Conservation (phyloP, 2,113 vertebrate species). For the Anoura caudifer region DNA sequence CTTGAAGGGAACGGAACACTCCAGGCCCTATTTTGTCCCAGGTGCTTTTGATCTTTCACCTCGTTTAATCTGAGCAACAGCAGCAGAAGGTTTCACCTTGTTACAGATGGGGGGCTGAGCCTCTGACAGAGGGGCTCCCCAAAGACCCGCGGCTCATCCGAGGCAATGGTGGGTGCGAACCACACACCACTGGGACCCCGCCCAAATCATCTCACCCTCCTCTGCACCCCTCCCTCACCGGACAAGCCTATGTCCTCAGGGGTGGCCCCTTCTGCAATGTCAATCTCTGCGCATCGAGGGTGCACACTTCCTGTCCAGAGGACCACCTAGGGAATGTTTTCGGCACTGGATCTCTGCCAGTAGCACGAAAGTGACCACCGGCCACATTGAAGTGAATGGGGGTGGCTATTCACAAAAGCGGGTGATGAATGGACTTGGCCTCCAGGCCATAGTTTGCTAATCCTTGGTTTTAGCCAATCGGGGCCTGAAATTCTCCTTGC, state of each 20-base stretch:
- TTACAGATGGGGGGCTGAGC: rapidly evolving
- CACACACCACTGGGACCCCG: not conserved
- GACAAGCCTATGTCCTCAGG: not conserved
- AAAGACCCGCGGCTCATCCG: not conserved
- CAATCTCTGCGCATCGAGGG: rapidly evolving
- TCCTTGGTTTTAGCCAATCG: not conserved
- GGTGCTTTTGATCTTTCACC: not conserved
- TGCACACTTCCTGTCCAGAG: not conserved
- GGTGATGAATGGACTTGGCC: too few species aligned
- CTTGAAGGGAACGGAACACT: not conserved
- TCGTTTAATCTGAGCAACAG: not conserved
- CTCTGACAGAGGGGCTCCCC: too few species aligned
- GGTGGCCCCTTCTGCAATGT: rapidly evolving
- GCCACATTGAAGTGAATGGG: rapidly evolving
- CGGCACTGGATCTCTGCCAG: rapidly evolving
- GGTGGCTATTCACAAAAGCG: not conserved
- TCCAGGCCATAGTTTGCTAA: rapidly evolving
- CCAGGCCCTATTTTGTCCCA: rapidly evolving
- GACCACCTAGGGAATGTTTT: too few species aligned
- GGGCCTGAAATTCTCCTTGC: not conserved
- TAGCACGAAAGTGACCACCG: rapidly evolving
- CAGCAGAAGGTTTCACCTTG: rapidly evolving
- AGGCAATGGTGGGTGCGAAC: not conserved
- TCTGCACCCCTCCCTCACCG: rapidly evolving
- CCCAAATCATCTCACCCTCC: too few species aligned